phyloP scores from a whole-genome alignment of 2,888 invertebrate genomes.

The Nezara viridula region DNA sequence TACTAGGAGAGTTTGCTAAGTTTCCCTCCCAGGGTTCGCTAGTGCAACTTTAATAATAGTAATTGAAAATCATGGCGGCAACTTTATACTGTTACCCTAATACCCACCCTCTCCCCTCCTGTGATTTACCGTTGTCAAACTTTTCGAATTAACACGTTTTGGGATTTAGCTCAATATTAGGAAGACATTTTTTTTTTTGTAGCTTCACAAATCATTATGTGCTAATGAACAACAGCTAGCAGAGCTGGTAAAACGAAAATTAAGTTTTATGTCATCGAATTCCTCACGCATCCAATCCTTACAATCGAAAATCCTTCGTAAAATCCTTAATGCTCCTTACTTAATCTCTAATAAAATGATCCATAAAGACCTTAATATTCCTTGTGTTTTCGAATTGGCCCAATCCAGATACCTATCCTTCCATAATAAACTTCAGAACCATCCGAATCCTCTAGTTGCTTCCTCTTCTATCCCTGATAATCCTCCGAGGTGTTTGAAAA shows the following conservation, averaged over 20 bases:
- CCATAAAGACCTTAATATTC: too few relatives aligned
- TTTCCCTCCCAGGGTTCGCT: neutral
- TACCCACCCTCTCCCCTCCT: neutral
- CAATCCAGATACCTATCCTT: too few relatives aligned
- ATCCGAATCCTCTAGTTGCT: too few relatives aligned
- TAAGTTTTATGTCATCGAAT: neutral
- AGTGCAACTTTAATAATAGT: neutral
- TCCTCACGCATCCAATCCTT: too few relatives aligned
- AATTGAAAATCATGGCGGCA: constrained; percentile 6
- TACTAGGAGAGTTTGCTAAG: neutral
- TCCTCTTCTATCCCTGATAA: too few relatives aligned
- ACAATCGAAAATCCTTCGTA: too few relatives aligned
- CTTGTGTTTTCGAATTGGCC: too few relatives aligned
- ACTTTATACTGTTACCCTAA: neutral
- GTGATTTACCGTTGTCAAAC: neutral
- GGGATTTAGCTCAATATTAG: neutral
- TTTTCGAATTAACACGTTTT: constrained; percentile 26
- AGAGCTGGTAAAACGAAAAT: neutral
- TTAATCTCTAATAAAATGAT: too few relatives aligned
- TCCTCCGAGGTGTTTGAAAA: too few relatives aligned
- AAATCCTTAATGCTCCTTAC: too few relatives aligned
- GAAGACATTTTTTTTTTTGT: neutral
- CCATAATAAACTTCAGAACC: too few relatives aligned
- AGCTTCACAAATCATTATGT: neutral
- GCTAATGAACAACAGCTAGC: neutral